These are phyloP conservation scores for Callaeas wilsoni DNA, from an alignment of 2,113 vertebrate genomes.

Conservation along the genomic window DNA sequence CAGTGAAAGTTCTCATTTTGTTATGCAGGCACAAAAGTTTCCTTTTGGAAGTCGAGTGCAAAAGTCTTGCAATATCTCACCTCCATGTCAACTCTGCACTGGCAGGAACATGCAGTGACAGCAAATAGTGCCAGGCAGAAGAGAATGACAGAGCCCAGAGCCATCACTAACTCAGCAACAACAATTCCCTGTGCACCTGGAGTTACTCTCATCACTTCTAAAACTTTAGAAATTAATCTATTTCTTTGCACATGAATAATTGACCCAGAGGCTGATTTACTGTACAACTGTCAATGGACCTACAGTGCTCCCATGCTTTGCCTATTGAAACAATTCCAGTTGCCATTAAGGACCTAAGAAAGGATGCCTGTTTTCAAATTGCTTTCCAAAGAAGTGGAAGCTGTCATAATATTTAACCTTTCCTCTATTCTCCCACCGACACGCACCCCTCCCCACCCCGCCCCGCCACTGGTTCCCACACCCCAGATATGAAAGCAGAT, in stretches of 20 bases:
- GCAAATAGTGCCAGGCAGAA: neutral
- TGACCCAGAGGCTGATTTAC: neutral
- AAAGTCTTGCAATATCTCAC: neutral
- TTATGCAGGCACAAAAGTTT: neutral
- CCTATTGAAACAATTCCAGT: neutral
- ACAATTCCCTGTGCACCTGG: neutral
- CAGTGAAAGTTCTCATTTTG: neutral
- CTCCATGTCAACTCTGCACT: neutral
- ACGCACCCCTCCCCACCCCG: neutral
- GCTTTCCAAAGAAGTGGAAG: slow-evolving; percentile 13
- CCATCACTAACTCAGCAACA: neutral
- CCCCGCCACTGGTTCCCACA: slow-evolving; percentile 58
- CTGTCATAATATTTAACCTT: slow-evolving; percentile 51
- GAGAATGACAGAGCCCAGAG: neutral
- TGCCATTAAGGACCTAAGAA: neutral
- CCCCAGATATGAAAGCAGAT: slow-evolving; percentile 70
- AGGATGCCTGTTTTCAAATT: neutral
- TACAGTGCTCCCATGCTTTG: neutral
- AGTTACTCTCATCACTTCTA: neutral
- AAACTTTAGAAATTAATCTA: neutral
- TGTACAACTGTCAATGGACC: neutral
- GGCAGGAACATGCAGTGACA: neutral
- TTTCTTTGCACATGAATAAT: neutral
- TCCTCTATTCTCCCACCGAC: neutral
- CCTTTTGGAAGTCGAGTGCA: neutral